Conservation (phyloP, 2,888 invertebrate genomes). For the Athalia cordata region DNA sequence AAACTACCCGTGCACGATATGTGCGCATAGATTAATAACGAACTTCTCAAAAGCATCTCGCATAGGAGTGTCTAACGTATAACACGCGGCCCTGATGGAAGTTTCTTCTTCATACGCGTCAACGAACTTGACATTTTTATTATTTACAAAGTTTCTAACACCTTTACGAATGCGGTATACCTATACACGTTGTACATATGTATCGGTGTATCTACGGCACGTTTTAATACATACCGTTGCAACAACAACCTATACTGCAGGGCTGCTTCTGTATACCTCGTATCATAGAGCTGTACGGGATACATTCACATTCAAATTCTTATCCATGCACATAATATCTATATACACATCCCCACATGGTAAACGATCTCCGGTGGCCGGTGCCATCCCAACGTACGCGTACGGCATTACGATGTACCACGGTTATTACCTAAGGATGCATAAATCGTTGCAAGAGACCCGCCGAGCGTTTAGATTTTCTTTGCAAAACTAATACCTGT, state of each 20-base stretch:
- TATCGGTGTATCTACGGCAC: neutral
- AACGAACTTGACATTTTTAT: slow-evolving; percentile 27
- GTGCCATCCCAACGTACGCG: neutral
- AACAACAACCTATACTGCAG: too few species aligned
- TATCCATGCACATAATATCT: neutral
- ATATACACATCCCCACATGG: neutral
- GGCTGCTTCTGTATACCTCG: neutral
- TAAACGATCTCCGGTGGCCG: too few species aligned
- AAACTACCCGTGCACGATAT: too few species aligned
- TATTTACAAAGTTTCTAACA: neutral
- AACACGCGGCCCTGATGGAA: neutral
- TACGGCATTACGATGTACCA: neutral
- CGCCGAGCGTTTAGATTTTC: too few species aligned
- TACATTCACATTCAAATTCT: neutral
- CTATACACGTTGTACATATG: neutral
- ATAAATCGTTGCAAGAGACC: slow-evolving; percentile 43
- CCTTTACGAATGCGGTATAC: too few species aligned
- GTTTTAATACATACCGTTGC: neutral
- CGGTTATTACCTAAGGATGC: slow-evolving; percentile 48
- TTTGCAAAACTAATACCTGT: too few species aligned
- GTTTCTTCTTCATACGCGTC: slow-evolving; percentile 5
- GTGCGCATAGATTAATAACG: too few species aligned
- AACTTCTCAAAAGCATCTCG: too few species aligned
- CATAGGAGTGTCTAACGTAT: neutral
- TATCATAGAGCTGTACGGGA: neutral